Percentiles rank a stretch among this genome's conserved stretches.
Evolutionary conservation across 2,113 vertebrate genomes (phyloP).

Genomic region (Mormyrus lacerda): DNA sequence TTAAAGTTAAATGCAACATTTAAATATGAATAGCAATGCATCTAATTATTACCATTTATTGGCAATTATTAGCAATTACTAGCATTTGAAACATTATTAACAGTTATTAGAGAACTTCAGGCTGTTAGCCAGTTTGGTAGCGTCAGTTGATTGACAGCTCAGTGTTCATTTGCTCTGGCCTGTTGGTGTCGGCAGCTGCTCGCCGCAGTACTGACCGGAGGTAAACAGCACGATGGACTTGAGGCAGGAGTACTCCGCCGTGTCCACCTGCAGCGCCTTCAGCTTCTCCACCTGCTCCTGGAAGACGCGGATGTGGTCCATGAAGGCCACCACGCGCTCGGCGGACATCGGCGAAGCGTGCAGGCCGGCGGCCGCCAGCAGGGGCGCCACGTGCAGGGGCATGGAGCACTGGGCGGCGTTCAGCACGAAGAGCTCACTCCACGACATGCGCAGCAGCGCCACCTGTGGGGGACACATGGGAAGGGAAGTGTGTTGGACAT

Average conservation of each 20-base stretch:
- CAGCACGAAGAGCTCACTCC: constrained; percentile 79
- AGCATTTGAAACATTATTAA: not conserved
- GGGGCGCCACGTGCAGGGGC: constrained; percentile 71
- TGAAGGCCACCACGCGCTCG: constrained; percentile 73
- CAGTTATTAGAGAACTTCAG: not conserved
- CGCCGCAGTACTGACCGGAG: constrained; percentile 57
- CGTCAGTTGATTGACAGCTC: not conserved
- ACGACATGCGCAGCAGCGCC: constrained; percentile 71
- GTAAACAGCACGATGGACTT: constrained; percentile 77
- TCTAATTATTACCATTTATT: not conserved
- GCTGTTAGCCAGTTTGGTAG: not conserved
- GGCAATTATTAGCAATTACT: not conserved
- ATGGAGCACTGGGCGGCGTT: constrained; percentile 76
- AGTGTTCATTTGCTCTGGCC: not conserved
- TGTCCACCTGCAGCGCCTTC: constrained; percentile 74
- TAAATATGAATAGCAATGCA: not conserved
- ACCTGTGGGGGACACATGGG: constrained; percentile 46
- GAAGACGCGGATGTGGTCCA: constrained; percentile 80
- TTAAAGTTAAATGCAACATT: not conserved
- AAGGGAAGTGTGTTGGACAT: not conserved
- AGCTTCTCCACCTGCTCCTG: constrained; percentile 82
- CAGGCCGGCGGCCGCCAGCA: constrained; percentile 72
- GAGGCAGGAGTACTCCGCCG: constrained; percentile 74
- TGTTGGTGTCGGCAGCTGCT: constrained; percentile 1
- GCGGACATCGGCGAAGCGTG: constrained; percentile 75